These are phyloP conservation scores for Origma solitaria DNA, from an alignment of 2,113 vertebrate species.

Conservation along the genomic window DNA sequence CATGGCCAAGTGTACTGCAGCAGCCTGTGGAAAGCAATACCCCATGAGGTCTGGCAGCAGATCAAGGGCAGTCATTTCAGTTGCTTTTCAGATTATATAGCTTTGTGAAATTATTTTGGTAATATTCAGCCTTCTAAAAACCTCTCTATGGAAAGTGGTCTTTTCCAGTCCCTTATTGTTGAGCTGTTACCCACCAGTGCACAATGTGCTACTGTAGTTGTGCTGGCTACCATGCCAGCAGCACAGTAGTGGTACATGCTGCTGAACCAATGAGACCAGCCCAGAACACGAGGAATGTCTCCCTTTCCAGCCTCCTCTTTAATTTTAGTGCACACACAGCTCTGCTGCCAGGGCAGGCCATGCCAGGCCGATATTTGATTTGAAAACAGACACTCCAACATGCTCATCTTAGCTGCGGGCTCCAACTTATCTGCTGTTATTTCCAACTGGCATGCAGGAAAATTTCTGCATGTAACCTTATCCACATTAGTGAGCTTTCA, in stretches of 20 bases:
- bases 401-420: background rate
- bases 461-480: background rate
- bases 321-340: background rate
- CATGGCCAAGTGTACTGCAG: background rate
- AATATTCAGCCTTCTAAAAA: constrained; percentile 19
- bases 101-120: constrained; percentile 29
- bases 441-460: background rate
- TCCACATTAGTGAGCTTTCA: rapidly evolving
- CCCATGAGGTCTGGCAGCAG: constrained; percentile 37
- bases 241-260: background rate
- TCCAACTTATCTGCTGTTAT: background rate
- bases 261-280: background rate
- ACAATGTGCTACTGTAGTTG: background rate
- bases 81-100: constrained; percentile 34
- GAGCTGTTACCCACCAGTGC: background rate
- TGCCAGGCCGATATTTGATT: constrained; percentile 38
- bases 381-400: constrained; percentile 44
- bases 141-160: background rate
- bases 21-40: constrained; percentile 41
- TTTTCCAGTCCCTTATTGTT: background rate
- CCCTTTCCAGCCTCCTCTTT: constrained; percentile 48
- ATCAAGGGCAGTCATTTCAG: constrained; percentile 8
- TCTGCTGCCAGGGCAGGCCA: constrained; percentile 31
- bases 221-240: background rate
- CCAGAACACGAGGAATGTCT: constrained; percentile 18